A percentile compares a stretch with the other conserved stretches of the same genome.
phyloP scores from a whole-genome alignment of 2,888 invertebrate genomes.

The Heteropelma amictum region DNA sequence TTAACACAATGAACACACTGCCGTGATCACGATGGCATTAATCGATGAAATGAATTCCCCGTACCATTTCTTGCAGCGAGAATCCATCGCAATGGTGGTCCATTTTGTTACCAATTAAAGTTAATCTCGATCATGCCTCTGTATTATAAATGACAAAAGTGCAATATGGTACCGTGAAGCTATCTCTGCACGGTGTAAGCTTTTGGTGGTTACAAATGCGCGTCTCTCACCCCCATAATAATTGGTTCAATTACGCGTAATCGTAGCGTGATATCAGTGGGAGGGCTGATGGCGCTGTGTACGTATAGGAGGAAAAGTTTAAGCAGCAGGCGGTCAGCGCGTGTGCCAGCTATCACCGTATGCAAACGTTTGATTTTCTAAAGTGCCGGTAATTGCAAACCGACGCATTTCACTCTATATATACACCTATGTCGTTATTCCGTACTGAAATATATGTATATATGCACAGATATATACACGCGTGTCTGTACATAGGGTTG shows the following conservation, averaged over 20 bases:
- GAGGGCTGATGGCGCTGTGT: constrained; percentile 51
- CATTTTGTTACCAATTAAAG: not conserved
- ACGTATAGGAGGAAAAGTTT: constrained; percentile 26
- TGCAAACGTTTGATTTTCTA: constrained; percentile 69
- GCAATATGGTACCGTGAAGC: too few species aligned
- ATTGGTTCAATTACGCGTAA: constrained; percentile 75
- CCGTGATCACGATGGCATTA: too few species aligned
- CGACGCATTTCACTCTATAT: constrained; percentile 57
- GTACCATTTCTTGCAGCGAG: not conserved
- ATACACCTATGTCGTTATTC: not conserved
- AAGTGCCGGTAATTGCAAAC: constrained; percentile 73
- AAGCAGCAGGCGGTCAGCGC: constrained; percentile 53
- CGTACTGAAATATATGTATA: not conserved
- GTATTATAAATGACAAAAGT: not conserved
- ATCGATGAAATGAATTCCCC: not conserved
- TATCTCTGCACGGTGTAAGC: not conserved
- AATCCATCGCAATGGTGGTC: not conserved
- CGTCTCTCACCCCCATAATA: constrained; percentile 69
- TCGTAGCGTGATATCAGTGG: constrained; percentile 59
- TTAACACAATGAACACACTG: too few species aligned
- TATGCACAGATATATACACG: not conserved
- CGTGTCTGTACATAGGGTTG: not conserved
- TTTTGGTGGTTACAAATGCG: constrained; percentile 49
- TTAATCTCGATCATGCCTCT: too few species aligned
- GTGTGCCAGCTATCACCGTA: constrained; percentile 42